Base-by-base conservation (phyloP, 2,888 invertebrate genomes). In the Bellardia pandia region DNA sequence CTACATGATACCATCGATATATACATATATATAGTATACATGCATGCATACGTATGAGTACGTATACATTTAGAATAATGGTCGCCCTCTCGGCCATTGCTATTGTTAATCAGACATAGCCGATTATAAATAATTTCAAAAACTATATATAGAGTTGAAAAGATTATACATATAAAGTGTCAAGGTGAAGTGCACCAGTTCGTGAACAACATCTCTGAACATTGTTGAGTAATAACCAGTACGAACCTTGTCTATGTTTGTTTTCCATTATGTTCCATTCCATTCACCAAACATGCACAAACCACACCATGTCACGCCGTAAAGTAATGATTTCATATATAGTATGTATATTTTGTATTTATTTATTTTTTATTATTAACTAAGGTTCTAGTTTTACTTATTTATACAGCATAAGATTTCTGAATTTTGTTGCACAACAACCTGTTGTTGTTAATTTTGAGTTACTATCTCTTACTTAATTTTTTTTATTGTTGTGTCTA, bases 401-500 rank as follows among this genome's bases (percentile, higher is more conserved):
- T 14, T 30, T 69, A 60, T n/a, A n/a, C 37, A 62, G 30, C 60
- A 69, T 69, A 48, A 78, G 64, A 58, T 78, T 84, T 72, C 45
- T 74, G 42, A 51, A 40, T 48, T 45, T n/a, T 56, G 76, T 86
- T 89, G 13, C 2, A 45, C 45, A 45, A 84, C 77, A 72, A 84
- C 45, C 58, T 78, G 56, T 78, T 78, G 64, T 77, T 33, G 30
- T 62, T 69, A 58, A 30, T 16, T 81, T 68, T 68, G 45, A 51
- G 64, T 74, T 74, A 71, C 62, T 64, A 76, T 69, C 69, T 13
- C 60, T 13, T 23, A 45, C 37, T 75, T 62, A 33, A 75, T 33
- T 6, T 45, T 33, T 51, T 71, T 71, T 11, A 60, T 60, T 33
- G 33, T 6, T 45, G n/a, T 30, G n/a, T 71, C 16, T 53, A 56